Base-by-base conservation (phyloP, 2,113 vertebrate species). In the Mugil cephalus region DNA sequence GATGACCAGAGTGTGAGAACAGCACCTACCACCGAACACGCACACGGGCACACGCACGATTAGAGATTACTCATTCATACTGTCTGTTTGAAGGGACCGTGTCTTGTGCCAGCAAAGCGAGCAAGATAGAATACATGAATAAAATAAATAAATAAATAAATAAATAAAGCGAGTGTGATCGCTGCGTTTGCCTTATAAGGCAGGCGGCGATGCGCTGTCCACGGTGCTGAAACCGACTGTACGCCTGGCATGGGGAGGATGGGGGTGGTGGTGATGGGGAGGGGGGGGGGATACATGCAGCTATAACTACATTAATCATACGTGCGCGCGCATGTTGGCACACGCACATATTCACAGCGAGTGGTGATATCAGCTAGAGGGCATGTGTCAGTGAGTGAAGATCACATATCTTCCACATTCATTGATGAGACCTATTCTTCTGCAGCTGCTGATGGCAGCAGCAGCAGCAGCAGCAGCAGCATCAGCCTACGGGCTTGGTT, bases 191-290 rank as follows among this genome's bases (percentile, higher is more conserved):
- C 88, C 91, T 81, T 75, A 79, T 87, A 72, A 38, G 78, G 85
- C 64, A 77, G 62, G 56, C 45, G 68, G 85, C 72, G 73, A 45
- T 90, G 93, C 93, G 84, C 93, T 95, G 93, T 92, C 94, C 94
- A 84, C 45, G 87, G 89, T 94, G 77, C 94, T 93, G 82, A 53
- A 69, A 69, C 40, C 19, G 63, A 45, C 10, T 43, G 69, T 71
- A 56, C 10, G 69, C 71, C 77, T 52, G 73, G 61, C 54, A 52
- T 76, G 46, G 39, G 67, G 35, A 61, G 4, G 38, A 52, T 42
- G 59, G 59, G 53, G 48, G 60, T 1, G 68, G 21, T 21, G 42
- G 39, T 8, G 46, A 9, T 6, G 47, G 56, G 40, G 46, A 8
- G 42, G 63, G 47, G 56, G 40, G 46, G 10, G 42, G 63, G 13